Percentiles rank a stretch among this genome's conserved stretches.
Evolutionary conservation across 2,888 invertebrate genomes (phyloP).

Genomic region (Drosophila lutescens): DNA sequence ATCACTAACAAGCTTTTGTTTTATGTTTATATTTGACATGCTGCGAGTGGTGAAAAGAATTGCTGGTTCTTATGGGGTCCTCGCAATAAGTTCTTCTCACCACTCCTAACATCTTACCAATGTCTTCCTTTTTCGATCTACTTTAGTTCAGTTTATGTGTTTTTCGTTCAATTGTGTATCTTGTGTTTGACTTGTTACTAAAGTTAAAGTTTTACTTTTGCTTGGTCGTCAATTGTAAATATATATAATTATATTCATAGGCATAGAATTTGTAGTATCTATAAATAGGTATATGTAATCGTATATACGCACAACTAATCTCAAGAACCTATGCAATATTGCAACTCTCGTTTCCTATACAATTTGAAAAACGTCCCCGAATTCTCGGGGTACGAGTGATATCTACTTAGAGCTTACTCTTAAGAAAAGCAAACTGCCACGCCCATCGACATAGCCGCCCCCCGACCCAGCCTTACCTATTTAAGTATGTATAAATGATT

Average conservation of each 20-base stretch:
- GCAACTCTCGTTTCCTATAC: constrained; percentile 34
- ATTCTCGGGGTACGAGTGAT: constrained; percentile 6
- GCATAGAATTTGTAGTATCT: constrained; percentile 57
- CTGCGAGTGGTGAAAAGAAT: constrained; percentile 18
- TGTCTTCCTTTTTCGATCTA: constrained; percentile 31
- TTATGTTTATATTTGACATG: constrained; percentile 35
- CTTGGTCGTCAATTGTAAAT: constrained; percentile 74
- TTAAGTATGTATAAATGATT: constrained; percentile 36
- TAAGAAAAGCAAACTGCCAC: constrained; percentile 22
- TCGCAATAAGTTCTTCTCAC: constrained; percentile 5
- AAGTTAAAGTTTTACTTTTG: constrained; percentile 73
- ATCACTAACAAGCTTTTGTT: constrained; percentile 84
- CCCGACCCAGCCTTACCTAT: constrained; percentile 20
- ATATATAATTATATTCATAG: constrained; percentile 52
- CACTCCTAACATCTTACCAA: constrained; percentile 15
- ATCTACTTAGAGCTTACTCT: constrained; percentile 34
- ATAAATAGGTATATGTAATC: constrained; percentile 26
- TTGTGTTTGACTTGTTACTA: constrained; percentile 54
- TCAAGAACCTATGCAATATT: constrained; percentile 25
- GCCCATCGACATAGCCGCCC: constrained; percentile 5
- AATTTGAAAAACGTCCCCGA: constrained; percentile 36
- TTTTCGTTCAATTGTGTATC: constrained; percentile 30
- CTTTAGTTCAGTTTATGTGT: constrained; percentile 53
- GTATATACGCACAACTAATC: constrained; percentile 40
- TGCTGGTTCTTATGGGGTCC: not conserved